phyloP scores from a whole-genome alignment of 2,113 vertebrate genomes.

The Excalfactoria chinensis region DNA sequence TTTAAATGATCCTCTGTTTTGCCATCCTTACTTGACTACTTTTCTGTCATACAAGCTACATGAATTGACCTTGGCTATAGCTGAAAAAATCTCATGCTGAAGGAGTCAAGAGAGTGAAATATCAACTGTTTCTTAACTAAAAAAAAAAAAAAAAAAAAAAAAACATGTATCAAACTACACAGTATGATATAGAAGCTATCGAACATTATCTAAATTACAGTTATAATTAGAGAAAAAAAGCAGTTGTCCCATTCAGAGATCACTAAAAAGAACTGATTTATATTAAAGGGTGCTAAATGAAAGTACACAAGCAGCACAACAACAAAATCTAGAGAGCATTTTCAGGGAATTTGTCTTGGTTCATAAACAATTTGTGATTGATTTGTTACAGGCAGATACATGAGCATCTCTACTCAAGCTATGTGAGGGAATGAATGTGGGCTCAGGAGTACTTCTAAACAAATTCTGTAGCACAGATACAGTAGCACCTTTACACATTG shows the following conservation, averaged over 20 bases:
- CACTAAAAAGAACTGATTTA: rapidly evolving
- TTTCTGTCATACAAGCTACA: rapidly evolving
- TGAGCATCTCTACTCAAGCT: not conserved
- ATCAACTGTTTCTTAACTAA: not conserved
- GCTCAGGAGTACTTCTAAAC: not conserved
- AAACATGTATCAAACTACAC: not conserved
- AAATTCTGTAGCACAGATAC: rapidly evolving
- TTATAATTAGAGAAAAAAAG: not conserved
- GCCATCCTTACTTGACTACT: not conserved
- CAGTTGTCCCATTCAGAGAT: not conserved
- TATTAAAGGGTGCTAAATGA: not conserved
- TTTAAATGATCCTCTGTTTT: not conserved
- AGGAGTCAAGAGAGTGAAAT: not conserved
- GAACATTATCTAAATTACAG: not conserved
- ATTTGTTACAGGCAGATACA: not conserved
- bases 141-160: not conserved
- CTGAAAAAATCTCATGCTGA: not conserved
- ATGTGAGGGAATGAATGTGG: rapidly evolving
- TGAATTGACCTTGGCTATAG: not conserved
- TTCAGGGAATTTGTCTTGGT: not conserved
- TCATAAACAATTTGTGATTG: not conserved
- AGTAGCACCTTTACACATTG: rapidly evolving
- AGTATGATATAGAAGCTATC: not conserved
- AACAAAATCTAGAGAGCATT: not conserved
- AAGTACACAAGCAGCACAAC: rapidly evolving